Conservation (phyloP, 2,797 vertebrate genomes). For the Chaenodraco wilsoni region DNA sequence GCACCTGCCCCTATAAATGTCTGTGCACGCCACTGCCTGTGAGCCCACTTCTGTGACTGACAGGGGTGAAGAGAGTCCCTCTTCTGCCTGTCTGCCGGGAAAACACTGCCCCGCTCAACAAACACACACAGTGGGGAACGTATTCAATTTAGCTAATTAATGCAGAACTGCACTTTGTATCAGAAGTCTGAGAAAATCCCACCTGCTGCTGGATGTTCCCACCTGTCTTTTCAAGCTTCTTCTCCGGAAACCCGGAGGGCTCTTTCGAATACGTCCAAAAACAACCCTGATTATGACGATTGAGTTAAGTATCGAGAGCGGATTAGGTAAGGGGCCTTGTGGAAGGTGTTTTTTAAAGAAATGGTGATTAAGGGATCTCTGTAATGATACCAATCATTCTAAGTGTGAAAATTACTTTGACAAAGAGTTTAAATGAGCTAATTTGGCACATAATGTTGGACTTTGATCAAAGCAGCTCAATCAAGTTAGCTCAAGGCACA, state of each 20-base stretch:
- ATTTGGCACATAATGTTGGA: constrained; percentile 44
- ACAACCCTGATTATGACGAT: constrained; percentile 31
- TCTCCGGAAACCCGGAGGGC: constrained; percentile 16
- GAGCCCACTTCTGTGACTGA: constrained; percentile 53
- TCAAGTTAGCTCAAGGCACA: constrained; percentile 36
- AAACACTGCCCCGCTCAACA: constrained; percentile 42
- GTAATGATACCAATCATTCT: constrained; percentile 39
- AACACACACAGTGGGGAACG: constrained; percentile 33
- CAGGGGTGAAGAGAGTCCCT: constrained; percentile 33
- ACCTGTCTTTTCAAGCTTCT: constrained; percentile 38
- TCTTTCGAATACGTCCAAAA: constrained; percentile 36
- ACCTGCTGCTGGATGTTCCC: constrained; percentile 35
- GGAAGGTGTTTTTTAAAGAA: constrained; percentile 5
- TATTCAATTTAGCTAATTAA: constrained; percentile 69
- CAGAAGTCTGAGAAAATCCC: constrained; percentile 13
- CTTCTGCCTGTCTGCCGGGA: constrained; percentile 22
- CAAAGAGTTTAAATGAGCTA: constrained; percentile 60
- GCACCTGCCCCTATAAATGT: no score
- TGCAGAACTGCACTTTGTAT: constrained; percentile 54
- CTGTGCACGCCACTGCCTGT: no score
- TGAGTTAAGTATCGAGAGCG: constrained; percentile 9
- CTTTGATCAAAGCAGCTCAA: constrained; percentile 57
- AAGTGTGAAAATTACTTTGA: constrained; percentile 51
- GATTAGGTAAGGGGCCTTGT: background rate
- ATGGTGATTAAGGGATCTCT: constrained; percentile 43